Evolutionary conservation across 2,888 invertebrate genomes (phyloP).

Genomic region (Polymixis lichenea): DNA sequence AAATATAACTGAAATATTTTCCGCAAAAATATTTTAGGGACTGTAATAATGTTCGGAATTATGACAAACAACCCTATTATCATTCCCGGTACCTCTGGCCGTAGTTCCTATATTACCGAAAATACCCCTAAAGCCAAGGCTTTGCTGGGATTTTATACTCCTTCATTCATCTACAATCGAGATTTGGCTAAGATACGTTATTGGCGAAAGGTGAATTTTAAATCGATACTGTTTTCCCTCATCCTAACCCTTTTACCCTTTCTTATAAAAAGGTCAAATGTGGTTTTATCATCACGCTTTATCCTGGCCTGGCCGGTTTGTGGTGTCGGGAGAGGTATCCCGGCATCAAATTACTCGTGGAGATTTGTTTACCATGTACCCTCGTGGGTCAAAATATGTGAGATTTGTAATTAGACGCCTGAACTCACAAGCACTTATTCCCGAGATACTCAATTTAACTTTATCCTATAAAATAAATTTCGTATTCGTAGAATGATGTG

Average conservation of each 20-base stretch:
- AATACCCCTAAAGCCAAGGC: conserved; percentile 44
- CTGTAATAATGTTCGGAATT: conserved; percentile 56
- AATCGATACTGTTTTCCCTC: conserved; percentile 63
- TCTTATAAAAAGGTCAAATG: conserved; percentile 67
- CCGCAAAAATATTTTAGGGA: conserved; percentile 57
- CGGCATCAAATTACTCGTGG: conserved; percentile 55
- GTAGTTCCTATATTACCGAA: conserved; percentile 54
- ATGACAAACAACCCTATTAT: conserved; percentile 61
- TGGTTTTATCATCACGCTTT: conserved; percentile 66
- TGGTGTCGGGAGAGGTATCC: conserved; percentile 51
- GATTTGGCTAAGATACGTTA: conserved; percentile 53
- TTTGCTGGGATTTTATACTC: conserved; percentile 47
- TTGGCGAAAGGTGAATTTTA: conserved; percentile 56
- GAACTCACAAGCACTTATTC: conserved; percentile 34
- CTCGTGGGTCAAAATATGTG: conserved; percentile 46
- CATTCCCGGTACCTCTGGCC: conserved; percentile 37
- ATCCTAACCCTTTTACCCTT: conserved; percentile 64
- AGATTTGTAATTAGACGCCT: conserved; percentile 58
- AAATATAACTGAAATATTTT: conserved; percentile 50
- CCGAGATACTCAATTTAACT: conserved; percentile 42
- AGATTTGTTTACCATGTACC: conserved; percentile 60
- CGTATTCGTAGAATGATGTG: conserved; percentile 11
- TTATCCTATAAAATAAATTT: conserved; percentile 41
- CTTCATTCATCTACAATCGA: conserved; percentile 47
- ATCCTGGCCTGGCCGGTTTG: conserved; percentile 53